These are phyloP conservation scores for Acanthisitta chloris DNA, from an alignment of 2,113 vertebrate genomes.

Conservation along the genomic window DNA sequence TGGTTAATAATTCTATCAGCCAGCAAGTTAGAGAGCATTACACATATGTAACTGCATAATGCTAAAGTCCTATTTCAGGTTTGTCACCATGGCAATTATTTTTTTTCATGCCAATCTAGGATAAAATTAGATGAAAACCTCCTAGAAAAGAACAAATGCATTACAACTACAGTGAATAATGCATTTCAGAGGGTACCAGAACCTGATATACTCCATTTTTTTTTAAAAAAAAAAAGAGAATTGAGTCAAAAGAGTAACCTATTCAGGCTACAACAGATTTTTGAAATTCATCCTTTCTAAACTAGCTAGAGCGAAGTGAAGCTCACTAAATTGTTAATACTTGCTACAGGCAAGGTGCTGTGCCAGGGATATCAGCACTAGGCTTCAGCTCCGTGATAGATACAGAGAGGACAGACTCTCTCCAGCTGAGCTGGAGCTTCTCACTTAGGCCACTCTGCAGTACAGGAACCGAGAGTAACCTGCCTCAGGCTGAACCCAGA, in stretches of 20 bases:
- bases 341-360: background rate
- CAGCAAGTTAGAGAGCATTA: background rate
- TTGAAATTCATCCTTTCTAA: background rate
- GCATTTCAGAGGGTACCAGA: background rate
- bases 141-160: background rate
- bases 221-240: background rate
- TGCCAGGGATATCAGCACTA: background rate
- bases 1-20: background rate
- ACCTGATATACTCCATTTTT: background rate
- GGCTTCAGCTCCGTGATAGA: rapidly evolving
- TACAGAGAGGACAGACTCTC: rapidly evolving
- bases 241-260: background rate
- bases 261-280: background rate
- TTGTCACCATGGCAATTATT: background rate
- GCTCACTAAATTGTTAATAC: background rate
- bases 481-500: background rate
- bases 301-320: background rate
- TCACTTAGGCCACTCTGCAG: background rate
- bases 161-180: background rate
- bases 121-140: background rate
- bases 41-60: background rate
- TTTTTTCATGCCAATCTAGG: background rate
- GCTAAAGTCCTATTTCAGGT: background rate
- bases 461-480: rapidly evolving
- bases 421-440: background rate